These are phyloP conservation scores for Spilogale gracilis DNA, from an alignment of 2,113 vertebrate species.

Conservation along the genomic window DNA sequence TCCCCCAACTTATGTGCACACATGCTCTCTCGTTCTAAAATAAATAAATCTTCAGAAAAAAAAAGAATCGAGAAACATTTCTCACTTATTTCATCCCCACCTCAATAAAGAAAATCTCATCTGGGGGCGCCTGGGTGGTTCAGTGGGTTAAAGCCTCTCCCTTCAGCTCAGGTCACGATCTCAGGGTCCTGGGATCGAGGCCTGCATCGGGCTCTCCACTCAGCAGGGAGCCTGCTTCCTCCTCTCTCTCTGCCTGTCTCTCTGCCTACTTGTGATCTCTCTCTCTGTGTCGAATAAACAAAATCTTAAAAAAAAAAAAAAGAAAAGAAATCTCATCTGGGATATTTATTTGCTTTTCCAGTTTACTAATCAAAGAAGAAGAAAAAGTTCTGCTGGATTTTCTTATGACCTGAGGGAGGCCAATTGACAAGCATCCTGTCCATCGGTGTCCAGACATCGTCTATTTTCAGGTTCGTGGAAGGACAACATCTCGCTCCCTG, in stretches of 20 bases:
- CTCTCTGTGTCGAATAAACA: too few relatives aligned
- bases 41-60: background rate
- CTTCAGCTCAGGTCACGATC: too few relatives aligned
- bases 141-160: too few relatives aligned
- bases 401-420: background rate
- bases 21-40: background rate
- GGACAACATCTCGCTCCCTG: background rate
- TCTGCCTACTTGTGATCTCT: too few relatives aligned
- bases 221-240: too few relatives aligned
- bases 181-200: too few relatives aligned
- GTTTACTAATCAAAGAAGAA: slow-evolving; percentile 15
- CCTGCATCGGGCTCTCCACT: too few relatives aligned
- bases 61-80: background rate
- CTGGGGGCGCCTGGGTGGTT: background rate
- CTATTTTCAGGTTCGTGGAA: background rate
- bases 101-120: background rate
- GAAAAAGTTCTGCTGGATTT: background rate
- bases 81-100: background rate
- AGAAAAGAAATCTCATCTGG: background rate
- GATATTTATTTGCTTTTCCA: background rate
- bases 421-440: background rate
- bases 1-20: background rate
- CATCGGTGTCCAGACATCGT: background rate
- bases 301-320: too few relatives aligned
- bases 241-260: too few relatives aligned